Evolutionary conservation across 2,888 invertebrate genomes (phyloP).

Genomic region (Harmothoe impar): DNA sequence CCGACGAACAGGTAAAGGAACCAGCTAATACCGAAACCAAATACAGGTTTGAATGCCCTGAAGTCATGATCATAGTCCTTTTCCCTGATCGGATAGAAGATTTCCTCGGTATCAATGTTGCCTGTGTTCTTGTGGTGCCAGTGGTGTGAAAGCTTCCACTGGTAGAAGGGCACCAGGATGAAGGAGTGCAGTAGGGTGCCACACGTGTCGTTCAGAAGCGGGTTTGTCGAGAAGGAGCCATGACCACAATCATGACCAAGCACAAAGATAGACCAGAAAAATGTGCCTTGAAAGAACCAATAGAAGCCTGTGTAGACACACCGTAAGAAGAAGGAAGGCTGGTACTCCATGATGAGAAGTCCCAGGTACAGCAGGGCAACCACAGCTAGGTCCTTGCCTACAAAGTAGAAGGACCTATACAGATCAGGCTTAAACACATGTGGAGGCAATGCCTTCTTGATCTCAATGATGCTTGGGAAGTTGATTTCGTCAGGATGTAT

Average conservation of each 20-base stretch:
- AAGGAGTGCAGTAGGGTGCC: slow-evolving; percentile 78
- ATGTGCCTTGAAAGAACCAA: slow-evolving; percentile 79
- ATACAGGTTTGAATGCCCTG: slow-evolving; percentile 66
- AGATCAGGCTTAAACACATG: slow-evolving; percentile 77
- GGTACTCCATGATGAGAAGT: slow-evolving; percentile 64
- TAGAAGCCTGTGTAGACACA: slow-evolving; percentile 72
- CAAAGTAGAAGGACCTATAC: slow-evolving; percentile 76
- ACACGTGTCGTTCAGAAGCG: slow-evolving; percentile 76
- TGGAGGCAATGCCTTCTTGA: slow-evolving; percentile 76
- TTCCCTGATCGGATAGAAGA: slow-evolving; percentile 80
- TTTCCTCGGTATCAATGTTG: slow-evolving; percentile 81
- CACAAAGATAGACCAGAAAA: slow-evolving; percentile 79
- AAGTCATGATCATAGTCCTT: background rate
- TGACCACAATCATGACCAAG: slow-evolving; percentile 81
- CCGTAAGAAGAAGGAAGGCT: slow-evolving; percentile 63
- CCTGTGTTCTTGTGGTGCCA: slow-evolving; percentile 80
- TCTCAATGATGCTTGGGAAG: slow-evolving; percentile 77
- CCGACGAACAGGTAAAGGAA: slow-evolving; percentile 78
- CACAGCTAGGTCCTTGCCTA: slow-evolving; percentile 75
- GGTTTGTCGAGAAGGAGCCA: slow-evolving; percentile 78
- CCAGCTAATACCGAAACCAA: slow-evolving; percentile 77
- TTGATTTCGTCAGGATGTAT: slow-evolving; percentile 67
- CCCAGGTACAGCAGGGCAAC: slow-evolving; percentile 70
- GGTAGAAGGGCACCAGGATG: slow-evolving; percentile 79
- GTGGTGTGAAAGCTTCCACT: slow-evolving; percentile 80